Evolutionary conservation across 2,888 invertebrate species (phyloP), one percentile per base, ranked within the genome.

Genomic region (Xanthia icteritia): DNA sequence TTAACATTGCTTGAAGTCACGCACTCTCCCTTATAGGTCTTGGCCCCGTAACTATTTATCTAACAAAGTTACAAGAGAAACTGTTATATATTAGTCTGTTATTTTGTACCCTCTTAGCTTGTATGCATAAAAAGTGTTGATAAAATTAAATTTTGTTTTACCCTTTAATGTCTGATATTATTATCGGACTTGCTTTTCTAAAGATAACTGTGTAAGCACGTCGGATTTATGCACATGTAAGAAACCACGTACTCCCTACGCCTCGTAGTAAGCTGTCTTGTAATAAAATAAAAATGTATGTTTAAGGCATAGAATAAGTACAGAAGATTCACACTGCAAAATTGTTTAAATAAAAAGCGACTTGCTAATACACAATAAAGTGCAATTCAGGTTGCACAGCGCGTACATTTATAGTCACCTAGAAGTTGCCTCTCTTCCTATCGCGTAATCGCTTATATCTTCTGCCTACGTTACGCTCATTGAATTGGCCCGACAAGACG

Each of bases 1-100:
- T 81, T 74, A 71, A 17, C 51, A 71, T 65, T 71, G 68, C 64
- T 72, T 82, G 36, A 56, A 81, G 82, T 75, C 81, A 70, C 61
- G 61, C 66, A 70, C 27, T 74, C 45, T 68, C 36, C 60, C 42
- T 3, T 58, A 60, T 31, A 39, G 20, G 54, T 70, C 36, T 78
- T 39, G 61, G n/a, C 39, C 0, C n/a, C n/a, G 8, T 58, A 76
- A 6, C 23, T 11, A 58, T 66, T 65, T 61, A 54, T 45, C 36
- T 8, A 36, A 27, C 2, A 1, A 58, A 51, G 42, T 65, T 39
- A 56, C 20, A 56, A 48, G 20, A 82, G 11, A 39, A 36, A 54
- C 5, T 0, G 15, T 36, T 77, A 31, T 48, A 69, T n/a, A 48
- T 11, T 77, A 36, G 39, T 77, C 23, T 11, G 8, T 39, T 23